These are phyloP conservation scores for Seladonia tumulorum DNA, from an alignment of 2,888 invertebrate genomes.

Conservation along the genomic window DNA sequence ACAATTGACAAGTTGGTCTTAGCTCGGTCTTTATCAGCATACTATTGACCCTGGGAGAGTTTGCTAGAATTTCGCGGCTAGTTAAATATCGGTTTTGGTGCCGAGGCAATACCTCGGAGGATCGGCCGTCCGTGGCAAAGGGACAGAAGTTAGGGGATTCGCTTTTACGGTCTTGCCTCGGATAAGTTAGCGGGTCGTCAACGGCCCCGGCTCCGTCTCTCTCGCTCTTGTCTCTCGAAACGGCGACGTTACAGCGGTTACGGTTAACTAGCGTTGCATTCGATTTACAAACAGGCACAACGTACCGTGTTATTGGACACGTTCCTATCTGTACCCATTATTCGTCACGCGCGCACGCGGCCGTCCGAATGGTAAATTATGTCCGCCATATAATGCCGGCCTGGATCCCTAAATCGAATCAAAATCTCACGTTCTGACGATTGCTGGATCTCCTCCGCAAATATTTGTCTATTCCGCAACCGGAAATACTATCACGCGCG, in stretches of 20 bases:
- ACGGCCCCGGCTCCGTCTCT: slow-evolving; percentile 6
- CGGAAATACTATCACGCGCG: slow-evolving; percentile 7
- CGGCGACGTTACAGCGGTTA: slow-evolving; percentile 20
- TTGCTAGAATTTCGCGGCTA: background rate
- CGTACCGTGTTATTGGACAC: slow-evolving; percentile 62
- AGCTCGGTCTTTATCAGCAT: slow-evolving; percentile 16
- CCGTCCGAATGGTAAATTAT: slow-evolving; percentile 62
- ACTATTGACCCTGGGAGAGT: slow-evolving; percentile 9
- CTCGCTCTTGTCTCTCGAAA: background rate
- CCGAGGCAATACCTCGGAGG: background rate
- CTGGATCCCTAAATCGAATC: slow-evolving; percentile 66
- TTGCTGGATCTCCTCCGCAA: slow-evolving; percentile 39
- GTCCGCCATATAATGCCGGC: slow-evolving; percentile 60
- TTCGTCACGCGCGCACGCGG: slow-evolving; percentile 63
- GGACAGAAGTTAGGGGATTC: slow-evolving; percentile 17
- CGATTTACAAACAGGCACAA: slow-evolving; percentile 64
- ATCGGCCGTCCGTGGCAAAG: background rate
- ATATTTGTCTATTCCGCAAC: slow-evolving; percentile 56
- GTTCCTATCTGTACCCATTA: slow-evolving; percentile 64
- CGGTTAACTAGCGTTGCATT: slow-evolving; percentile 52
- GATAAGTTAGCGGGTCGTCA: slow-evolving; percentile 37
- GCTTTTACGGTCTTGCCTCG: slow-evolving; percentile 27
- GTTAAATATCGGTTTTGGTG: slow-evolving; percentile 7
- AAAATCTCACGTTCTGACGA: slow-evolving; percentile 67
- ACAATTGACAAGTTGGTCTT: background rate